Percentiles rank a stretch among this genome's conserved stretches.
Evolutionary conservation across 2,888 invertebrate genomes (phyloP).

Genomic region (Microctonus brassicae): DNA sequence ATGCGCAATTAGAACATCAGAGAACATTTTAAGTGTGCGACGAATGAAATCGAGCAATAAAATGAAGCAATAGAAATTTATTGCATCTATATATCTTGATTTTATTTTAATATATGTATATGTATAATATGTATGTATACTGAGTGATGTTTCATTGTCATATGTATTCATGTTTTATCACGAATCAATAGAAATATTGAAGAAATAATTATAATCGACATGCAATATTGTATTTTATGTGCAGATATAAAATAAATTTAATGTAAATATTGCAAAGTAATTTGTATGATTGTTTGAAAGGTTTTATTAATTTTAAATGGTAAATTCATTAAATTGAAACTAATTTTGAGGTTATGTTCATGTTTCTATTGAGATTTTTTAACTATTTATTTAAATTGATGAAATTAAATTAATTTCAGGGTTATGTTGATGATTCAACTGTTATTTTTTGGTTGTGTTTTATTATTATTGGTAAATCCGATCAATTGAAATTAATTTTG

Average conservation of each 20-base stretch:
- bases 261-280: not conserved
- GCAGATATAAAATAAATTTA: no score
- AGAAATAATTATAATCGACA: slow-evolving; percentile 24
- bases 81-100: slow-evolving; percentile 17
- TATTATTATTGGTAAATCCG: no score
- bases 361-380: no score
- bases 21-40: not conserved
- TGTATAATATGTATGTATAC: not conserved
- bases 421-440: no score
- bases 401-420: no score
- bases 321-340: no score
- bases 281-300: not conserved
- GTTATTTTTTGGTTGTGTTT: no score
- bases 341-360: no score
- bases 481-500: no score
- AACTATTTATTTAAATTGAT: no score
- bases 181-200: slow-evolving; percentile 17
- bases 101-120: slow-evolving; percentile 12
- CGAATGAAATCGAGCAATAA: not conserved
- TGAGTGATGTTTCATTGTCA: not conserved
- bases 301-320: no score
- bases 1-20: slow-evolving; percentile 16
- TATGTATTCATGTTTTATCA: not conserved
- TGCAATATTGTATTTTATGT: slow-evolving; percentile 2
- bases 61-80: not conserved